Conservation (phyloP, 2,113 vertebrate species). For the Pterophyllum scalare region DNA sequence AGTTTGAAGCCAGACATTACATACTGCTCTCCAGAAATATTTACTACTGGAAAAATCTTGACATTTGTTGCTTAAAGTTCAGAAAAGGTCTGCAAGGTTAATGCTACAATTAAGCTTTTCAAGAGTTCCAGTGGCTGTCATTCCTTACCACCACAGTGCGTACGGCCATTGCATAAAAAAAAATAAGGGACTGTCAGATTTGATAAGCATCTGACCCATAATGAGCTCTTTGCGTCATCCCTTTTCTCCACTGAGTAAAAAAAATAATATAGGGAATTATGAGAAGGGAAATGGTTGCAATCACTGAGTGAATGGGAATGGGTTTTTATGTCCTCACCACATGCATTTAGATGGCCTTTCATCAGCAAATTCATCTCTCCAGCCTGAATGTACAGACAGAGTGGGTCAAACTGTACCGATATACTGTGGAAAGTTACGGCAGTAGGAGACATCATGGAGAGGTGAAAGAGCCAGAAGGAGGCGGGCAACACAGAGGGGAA, state of each 20-base stretch:
- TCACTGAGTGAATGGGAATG: constrained; percentile 31
- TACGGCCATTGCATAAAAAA: constrained; percentile 26
- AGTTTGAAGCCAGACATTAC: constrained; percentile 25
- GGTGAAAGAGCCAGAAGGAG: constrained; percentile 48
- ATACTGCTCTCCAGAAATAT: constrained; percentile 32
- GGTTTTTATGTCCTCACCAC: constrained; percentile 39
- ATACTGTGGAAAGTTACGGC: constrained; percentile 21
- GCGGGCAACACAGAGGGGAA: constrained; percentile 24
- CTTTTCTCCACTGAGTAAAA: constrained; percentile 29
- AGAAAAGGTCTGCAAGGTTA: constrained; percentile 21
- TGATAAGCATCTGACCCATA: constrained; percentile 52
- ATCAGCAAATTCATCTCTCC: constrained; percentile 28
- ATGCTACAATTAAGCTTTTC: constrained; percentile 19
- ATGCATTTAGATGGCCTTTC: constrained; percentile 24
- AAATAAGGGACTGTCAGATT: constrained; percentile 43
- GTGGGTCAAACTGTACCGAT: not conserved
- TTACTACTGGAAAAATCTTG: constrained; percentile 34
- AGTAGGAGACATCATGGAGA: constrained; percentile 13
- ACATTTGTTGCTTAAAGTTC: constrained; percentile 32
- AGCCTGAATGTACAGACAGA: not conserved
- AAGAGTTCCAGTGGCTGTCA: constrained; percentile 17
- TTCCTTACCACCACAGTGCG: not conserved
- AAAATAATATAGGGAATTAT: constrained; percentile 26
- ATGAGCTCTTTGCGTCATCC: constrained; percentile 37
- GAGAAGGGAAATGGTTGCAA: constrained; percentile 41